A percentile compares a stretch with the other conserved stretches of the same genome.
These are phyloP conservation scores for Rissa tridactyla DNA, from an alignment of 2,113 vertebrate species.

Conservation along the genomic window DNA sequence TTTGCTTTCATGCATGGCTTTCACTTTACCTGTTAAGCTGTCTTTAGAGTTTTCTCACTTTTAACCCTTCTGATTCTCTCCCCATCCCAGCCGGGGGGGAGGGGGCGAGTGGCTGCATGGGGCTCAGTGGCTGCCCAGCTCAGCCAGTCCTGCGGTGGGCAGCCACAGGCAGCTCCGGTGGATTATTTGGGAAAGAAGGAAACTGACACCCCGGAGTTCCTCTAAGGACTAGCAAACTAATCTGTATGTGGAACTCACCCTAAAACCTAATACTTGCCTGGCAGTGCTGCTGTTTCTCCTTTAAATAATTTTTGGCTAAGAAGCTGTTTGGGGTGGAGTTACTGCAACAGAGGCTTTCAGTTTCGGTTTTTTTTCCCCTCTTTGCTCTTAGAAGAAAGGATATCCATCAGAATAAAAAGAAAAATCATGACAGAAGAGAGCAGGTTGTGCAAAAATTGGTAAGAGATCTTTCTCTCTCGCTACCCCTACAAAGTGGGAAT, in stretches of 20 bases:
- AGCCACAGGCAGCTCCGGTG: neutral
- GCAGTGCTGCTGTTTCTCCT: neutral
- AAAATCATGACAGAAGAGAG: neutral
- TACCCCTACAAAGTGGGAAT: neutral
- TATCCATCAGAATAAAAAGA: neutral
- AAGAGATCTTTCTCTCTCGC: neutral
- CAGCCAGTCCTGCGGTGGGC: neutral
- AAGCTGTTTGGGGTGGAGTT: neutral
- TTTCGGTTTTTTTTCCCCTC: neutral
- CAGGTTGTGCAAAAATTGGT: constrained; percentile 29
- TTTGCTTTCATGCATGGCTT: neutral
- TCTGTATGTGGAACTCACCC: neutral
- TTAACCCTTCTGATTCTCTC: neutral
- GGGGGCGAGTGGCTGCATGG: neutral
- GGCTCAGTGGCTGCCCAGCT: neutral
- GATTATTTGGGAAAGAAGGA: neutral
- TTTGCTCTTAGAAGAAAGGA: neutral
- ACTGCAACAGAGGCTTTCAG: neutral
- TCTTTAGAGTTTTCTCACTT: neutral
- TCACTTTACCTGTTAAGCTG: neutral
- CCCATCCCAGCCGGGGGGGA: neutral
- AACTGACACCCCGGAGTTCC: neutral
- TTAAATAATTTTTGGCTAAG: neutral
- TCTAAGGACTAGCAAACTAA: neutral
- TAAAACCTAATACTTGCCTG: neutral